These are phyloP conservation scores for Alaudala cheleensis DNA, from an alignment of 2,113 vertebrate genomes.

Conservation along the genomic window DNA sequence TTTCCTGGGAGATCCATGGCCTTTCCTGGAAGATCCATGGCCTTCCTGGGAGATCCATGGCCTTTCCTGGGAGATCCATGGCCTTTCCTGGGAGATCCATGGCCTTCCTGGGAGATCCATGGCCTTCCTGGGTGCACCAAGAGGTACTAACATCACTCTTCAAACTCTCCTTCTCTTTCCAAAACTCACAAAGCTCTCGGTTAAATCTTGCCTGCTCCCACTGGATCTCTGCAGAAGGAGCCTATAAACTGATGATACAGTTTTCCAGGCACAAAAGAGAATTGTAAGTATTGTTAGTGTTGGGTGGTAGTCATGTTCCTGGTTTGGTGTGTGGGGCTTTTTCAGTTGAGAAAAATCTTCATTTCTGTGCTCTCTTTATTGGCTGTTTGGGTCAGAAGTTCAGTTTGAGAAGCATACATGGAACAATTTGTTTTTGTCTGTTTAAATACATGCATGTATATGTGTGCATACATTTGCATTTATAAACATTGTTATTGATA, in stretches of 20 bases:
- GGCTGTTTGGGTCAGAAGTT: background rate
- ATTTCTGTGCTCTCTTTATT: background rate
- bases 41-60: background rate
- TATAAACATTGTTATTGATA: background rate
- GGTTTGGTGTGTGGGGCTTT: background rate
- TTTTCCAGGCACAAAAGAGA: constrained; percentile 7
- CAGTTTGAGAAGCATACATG: background rate
- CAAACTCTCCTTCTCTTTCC: background rate
- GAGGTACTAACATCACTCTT: background rate
- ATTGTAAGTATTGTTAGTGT: constrained; percentile 31
- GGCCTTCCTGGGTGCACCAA: background rate
- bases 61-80: background rate
- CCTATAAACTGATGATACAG: fast-evolving
- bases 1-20: background rate
- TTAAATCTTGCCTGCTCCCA: background rate
- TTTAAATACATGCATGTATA: background rate
- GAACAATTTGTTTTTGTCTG: background rate
- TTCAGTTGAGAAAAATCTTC: background rate
- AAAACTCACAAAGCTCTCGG: background rate
- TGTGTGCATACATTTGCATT: background rate
- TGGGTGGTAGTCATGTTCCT: background rate
- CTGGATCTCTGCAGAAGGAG: constrained; percentile 4
- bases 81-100: background rate
- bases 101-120: background rate
- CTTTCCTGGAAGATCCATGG: background rate